A percentile compares a stretch with the other conserved stretches of the same genome.
phyloP scores from a whole-genome alignment of 2,888 invertebrate genomes.

The Scaptomyza tumidula region DNA sequence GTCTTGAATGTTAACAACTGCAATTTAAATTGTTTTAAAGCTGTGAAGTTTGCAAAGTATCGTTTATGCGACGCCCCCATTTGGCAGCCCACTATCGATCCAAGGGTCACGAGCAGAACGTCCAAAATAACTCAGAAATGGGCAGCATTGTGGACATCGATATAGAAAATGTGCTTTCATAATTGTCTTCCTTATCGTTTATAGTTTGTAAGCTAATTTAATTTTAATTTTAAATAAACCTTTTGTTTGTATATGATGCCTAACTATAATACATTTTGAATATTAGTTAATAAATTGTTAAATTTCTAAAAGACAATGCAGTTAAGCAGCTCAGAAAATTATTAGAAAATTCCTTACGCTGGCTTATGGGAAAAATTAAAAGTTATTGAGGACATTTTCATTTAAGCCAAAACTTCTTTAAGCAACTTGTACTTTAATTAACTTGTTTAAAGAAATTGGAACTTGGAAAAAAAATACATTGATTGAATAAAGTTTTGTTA shows the following conservation, averaged over 20 bases:
- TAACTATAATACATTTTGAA: too few species aligned
- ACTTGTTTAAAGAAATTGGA: too few species aligned
- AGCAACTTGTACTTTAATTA: too few species aligned
- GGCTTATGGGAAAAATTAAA: too few species aligned
- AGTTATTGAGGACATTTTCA: too few species aligned
- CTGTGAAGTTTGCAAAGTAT: conserved; percentile 65
- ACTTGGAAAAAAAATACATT: too few species aligned
- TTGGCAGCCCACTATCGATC: conserved; percentile 62
- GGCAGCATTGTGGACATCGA: conserved; percentile 25
- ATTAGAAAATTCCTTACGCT: too few species aligned
- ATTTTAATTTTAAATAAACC: not conserved
- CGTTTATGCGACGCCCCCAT: conserved; percentile 65
- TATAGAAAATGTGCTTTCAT: conserved; percentile 28
- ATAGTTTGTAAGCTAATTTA: not conserved
- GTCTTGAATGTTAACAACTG: not conserved
- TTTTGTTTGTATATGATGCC: not conserved
- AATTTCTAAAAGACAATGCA: too few species aligned
- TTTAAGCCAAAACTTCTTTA: too few species aligned
- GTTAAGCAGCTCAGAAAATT: too few species aligned
- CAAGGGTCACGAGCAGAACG: conserved; percentile 58
- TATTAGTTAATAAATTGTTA: too few species aligned
- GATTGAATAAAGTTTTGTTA: too few species aligned
- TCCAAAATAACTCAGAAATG: conserved; percentile 16
- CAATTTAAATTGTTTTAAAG: conserved; percentile 23
- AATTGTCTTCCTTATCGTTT: not conserved